Evolutionary conservation across 2,113 vertebrate species (phyloP).

Genomic region (Mastomys coucha): DNA sequence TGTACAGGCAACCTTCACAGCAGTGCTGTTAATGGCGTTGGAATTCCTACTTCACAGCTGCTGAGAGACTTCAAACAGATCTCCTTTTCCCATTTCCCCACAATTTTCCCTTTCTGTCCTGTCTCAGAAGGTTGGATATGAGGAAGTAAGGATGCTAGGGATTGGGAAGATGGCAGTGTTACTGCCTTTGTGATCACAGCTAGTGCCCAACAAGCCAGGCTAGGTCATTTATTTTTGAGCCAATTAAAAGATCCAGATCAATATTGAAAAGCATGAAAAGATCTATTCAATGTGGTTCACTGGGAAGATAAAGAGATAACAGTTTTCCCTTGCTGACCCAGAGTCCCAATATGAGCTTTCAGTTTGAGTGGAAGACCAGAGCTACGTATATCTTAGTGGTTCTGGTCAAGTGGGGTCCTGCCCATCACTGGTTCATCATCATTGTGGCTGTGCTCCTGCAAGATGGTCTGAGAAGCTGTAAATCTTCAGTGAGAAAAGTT

Average conservation of each 20-base stretch:
- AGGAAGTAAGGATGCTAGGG: background rate
- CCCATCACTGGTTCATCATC: background rate
- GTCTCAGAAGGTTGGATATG: background rate
- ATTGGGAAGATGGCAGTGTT: background rate
- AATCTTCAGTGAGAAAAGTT: background rate
- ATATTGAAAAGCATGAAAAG: background rate
- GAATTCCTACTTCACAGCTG: background rate
- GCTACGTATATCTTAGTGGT: background rate
- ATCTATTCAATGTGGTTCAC: background rate
- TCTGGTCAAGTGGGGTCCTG: background rate
- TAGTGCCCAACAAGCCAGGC: background rate
- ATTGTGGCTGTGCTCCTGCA: background rate
- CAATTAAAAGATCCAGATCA: background rate
- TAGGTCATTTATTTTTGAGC: background rate
- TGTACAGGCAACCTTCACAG: background rate
- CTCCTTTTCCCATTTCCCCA: background rate
- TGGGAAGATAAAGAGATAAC: background rate
- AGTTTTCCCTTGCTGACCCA: background rate
- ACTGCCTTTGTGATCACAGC: background rate
- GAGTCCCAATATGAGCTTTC: background rate
- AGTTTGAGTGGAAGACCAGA: background rate
- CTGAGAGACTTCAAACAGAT: background rate
- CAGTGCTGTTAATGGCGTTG: background rate
- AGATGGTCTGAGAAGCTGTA: background rate
- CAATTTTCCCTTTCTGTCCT: background rate